Conservation (phyloP, 2,113 vertebrate species). For the Lepisosteus osseus region DNA sequence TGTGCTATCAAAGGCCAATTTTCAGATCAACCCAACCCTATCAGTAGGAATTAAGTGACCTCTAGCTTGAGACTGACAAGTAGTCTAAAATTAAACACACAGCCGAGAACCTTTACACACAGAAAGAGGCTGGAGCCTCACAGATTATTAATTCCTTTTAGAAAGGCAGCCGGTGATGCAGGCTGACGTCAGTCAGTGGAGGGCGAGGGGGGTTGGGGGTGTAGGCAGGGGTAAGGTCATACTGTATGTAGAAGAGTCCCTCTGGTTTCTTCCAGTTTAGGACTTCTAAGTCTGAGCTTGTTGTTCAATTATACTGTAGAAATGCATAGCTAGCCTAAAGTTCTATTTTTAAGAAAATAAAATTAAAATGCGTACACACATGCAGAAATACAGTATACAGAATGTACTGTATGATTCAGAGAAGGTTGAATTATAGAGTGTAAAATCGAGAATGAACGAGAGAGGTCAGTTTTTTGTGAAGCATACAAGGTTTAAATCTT, state of each 20-base stretch:
- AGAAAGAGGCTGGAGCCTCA: slow-evolving; percentile 16
- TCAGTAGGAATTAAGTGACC: neutral
- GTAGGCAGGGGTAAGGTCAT: neutral
- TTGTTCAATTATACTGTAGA: neutral
- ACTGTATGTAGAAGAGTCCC: neutral
- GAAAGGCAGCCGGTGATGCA: slow-evolving; percentile 45
- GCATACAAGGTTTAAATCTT: too few species aligned
- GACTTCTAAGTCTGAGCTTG: neutral
- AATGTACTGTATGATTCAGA: too few species aligned
- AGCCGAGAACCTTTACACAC: neutral
- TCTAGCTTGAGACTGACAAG: neutral
- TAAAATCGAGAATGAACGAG: too few species aligned
- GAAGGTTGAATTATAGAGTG: too few species aligned
- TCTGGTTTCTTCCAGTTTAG: neutral
- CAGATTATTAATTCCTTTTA: slow-evolving; percentile 41
- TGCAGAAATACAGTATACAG: too few species aligned
- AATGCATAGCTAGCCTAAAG: too few species aligned
- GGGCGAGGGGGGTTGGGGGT: slow-evolving; percentile 5
- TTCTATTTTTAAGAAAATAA: too few species aligned
- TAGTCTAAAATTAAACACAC: neutral
- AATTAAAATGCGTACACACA: too few species aligned
- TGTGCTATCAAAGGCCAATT: neutral
- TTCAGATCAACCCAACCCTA: neutral
- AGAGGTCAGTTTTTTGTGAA: too few species aligned
- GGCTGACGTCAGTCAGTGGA: slow-evolving; percentile 32